Percentiles rank a stretch among this genome's conserved stretches.
Conservation (phyloP, 1,140 invertebrate species). For the Drosophila paulistorum region DNA sequence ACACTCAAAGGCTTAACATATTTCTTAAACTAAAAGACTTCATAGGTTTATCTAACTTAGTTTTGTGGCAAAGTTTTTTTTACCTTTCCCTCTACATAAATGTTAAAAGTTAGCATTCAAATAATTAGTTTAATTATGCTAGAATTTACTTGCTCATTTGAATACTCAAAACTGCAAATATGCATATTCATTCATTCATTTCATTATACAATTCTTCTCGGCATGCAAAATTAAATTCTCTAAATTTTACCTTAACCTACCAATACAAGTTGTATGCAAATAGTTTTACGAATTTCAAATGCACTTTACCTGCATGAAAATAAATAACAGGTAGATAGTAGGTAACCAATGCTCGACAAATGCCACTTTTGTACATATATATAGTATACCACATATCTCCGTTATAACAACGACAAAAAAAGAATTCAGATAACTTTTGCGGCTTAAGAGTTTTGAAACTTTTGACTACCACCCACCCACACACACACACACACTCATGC, state of each 20-base stretch:
- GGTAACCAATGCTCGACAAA: slow-evolving; percentile 10
- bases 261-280: slow-evolving; percentile 50
- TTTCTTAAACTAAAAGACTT: too few relatives aligned
- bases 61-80: neutral
- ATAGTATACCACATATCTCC: neutral
- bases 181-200: slow-evolving; percentile 22
- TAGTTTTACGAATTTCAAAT: slow-evolving; percentile 52
- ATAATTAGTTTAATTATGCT: slow-evolving; percentile 7
- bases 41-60: neutral
- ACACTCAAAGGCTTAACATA: too few relatives aligned
- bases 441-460: slow-evolving; percentile 22
- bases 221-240: slow-evolving; percentile 26
- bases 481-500: neutral
- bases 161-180: neutral
- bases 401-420: neutral
- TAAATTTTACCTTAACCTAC: slow-evolving; percentile 15
- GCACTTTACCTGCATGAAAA: slow-evolving; percentile 16
- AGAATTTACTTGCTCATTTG: neutral
- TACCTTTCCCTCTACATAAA: neutral
- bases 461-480: slow-evolving; percentile 25
- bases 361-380: neutral
- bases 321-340: neutral
- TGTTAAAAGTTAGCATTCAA: neutral
- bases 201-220: slow-evolving; percentile 22
- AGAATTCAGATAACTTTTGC: slow-evolving; percentile 1